phyloP scores from a whole-genome alignment of 2,888 invertebrate genomes.

The Sialis lutaria region DNA sequence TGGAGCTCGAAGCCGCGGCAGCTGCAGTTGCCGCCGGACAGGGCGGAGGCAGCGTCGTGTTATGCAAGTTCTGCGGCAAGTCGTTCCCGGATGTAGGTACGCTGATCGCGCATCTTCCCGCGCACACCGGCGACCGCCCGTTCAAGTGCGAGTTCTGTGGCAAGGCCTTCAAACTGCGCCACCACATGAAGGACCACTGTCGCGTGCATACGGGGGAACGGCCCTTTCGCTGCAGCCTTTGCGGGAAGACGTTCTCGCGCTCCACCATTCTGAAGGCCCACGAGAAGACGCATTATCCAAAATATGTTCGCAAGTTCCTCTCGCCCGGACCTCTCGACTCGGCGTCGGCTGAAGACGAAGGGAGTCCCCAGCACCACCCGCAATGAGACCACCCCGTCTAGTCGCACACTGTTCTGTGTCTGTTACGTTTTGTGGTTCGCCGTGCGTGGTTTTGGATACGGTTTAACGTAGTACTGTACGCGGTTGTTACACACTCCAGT shows the following conservation, averaged over 20 bases:
- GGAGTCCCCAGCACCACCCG: conserved; percentile 42
- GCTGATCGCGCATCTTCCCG: conserved; percentile 71
- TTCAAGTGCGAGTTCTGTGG: conserved; percentile 91
- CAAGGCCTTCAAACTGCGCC: conserved; percentile 79
- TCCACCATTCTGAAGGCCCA: conserved; percentile 84
- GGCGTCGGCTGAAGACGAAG: conserved; percentile 41
- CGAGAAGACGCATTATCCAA: conserved; percentile 85
- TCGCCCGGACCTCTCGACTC: conserved; percentile 75
- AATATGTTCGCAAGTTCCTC: conserved; percentile 76
- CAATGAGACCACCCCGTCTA: too few relatives aligned
- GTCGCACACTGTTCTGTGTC: too few relatives aligned
- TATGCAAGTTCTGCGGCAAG: conserved; percentile 87
- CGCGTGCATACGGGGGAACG: conserved; percentile 83
- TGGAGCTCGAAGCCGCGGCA: conserved; percentile 39
- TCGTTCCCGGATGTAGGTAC: conserved; percentile 82
- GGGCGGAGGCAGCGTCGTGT: conserved; percentile 39
- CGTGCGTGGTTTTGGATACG: too few relatives aligned
- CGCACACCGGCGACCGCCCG: conserved; percentile 78
- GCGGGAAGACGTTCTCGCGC: conserved; percentile 81
- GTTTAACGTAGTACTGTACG: too few relatives aligned
- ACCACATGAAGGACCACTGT: conserved; percentile 91
- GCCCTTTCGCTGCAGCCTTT: conserved; percentile 74
- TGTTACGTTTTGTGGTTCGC: too few relatives aligned
- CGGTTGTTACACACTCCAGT: too few relatives aligned
- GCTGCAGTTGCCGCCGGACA: conserved; percentile 33